Conservation (phyloP, 2,113 vertebrate genomes). For the Gavialis gangeticus region DNA sequence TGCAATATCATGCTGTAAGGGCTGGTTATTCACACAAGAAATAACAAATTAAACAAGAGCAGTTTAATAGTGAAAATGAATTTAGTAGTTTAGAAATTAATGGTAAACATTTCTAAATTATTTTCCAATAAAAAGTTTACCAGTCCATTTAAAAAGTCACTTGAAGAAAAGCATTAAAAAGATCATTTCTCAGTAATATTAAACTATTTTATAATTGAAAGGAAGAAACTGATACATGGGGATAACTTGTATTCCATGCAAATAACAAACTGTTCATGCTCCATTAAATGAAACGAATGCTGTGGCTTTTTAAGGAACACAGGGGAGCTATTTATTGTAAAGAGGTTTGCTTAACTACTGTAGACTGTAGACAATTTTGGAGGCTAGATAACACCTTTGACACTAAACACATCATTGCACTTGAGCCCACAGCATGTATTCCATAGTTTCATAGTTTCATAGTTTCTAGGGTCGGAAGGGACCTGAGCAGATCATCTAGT, state of each 20-base stretch:
- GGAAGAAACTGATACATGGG: background rate
- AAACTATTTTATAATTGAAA: slow-evolving; percentile 30
- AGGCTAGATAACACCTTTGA: slow-evolving; percentile 47
- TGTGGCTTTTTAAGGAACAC: slow-evolving; percentile 47
- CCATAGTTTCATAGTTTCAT: no score
- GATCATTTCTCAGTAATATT: slow-evolving; percentile 47
- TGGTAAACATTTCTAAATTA: background rate
- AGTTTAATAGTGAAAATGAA: slow-evolving; percentile 5
- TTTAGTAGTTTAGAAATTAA: background rate
- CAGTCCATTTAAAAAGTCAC: slow-evolving; percentile 19
- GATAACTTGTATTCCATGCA: slow-evolving; percentile 56
- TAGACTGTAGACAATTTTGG: slow-evolving; percentile 54
- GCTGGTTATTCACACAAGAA: background rate
- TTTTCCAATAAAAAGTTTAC: background rate
- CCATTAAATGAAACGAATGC: slow-evolving; percentile 71
- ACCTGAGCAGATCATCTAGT: no score
- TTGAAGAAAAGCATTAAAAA: background rate
- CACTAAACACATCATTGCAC: background rate
- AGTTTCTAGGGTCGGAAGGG: no score
- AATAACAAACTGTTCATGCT: slow-evolving; percentile 63
- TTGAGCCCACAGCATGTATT: background rate
- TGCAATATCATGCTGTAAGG: background rate
- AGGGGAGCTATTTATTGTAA: slow-evolving; percentile 49
- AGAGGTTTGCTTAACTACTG: slow-evolving; percentile 51
- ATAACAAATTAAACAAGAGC: background rate